Conservation (phyloP, 2,797 vertebrate species). For the Peromyscus melanophrys region DNA sequence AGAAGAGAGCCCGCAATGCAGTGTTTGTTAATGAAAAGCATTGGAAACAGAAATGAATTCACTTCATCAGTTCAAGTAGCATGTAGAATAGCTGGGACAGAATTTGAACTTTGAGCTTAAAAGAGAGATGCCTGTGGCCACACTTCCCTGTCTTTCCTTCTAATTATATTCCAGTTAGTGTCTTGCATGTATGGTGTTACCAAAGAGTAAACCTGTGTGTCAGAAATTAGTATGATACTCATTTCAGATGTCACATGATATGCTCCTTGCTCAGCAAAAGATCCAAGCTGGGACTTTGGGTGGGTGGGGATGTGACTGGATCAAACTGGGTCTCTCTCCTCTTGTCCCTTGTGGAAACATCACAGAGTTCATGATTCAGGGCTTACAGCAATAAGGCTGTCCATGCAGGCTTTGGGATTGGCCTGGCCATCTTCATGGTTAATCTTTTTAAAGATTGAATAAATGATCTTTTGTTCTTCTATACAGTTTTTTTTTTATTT, state of each 20-base stretch:
- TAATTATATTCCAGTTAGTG: not conserved
- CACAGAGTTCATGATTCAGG: not conserved
- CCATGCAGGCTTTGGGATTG: not conserved
- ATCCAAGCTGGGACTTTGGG: not conserved
- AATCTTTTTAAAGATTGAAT: not conserved
- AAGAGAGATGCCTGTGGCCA: not conserved
- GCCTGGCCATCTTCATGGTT: not conserved
- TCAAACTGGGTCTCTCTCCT: not conserved
- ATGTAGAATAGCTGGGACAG: not conserved
- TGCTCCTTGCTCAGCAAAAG: conserved; percentile 69
- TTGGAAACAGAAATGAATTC: not conserved
- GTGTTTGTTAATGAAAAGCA: not conserved
- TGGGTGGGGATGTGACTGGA: not conserved
- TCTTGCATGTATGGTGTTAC: conserved; percentile 54
- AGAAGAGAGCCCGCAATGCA: not conserved
- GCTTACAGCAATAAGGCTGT: not conserved
- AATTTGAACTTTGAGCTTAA: not conserved
- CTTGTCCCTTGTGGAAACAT: not conserved
- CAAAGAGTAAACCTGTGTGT: not conserved
- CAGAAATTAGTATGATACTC: conserved; percentile 60
- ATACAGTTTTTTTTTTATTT: not conserved
- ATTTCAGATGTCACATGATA: conserved; percentile 68
- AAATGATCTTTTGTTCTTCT: not conserved
- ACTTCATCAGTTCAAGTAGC: not conserved
- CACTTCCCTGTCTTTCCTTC: not conserved